These are phyloP conservation scores for Sebastes itinus DNA, from an alignment of 2,797 vertebrate species.

Conservation along the genomic window DNA sequence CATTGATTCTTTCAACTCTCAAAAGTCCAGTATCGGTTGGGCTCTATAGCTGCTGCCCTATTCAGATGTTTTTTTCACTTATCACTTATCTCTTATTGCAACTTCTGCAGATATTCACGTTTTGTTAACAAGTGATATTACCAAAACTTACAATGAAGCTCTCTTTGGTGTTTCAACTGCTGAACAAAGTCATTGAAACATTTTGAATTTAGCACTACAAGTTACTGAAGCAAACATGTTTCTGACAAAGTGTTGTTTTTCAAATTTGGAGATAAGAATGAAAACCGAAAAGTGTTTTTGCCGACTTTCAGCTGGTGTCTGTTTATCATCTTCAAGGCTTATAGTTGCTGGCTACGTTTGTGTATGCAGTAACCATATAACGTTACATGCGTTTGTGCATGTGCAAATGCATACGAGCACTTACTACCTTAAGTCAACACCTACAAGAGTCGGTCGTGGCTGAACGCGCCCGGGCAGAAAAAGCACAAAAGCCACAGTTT, in stretches of 20 bases:
- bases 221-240: neutral
- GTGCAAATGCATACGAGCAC: conserved; percentile 37
- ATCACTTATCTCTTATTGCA: neutral
- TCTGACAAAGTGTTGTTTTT: neutral
- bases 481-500: conserved; percentile 69
- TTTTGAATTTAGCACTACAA: neutral
- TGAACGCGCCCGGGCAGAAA: conserved; percentile 65
- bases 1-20: neutral
- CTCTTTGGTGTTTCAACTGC: neutral
- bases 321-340: conserved; percentile 30
- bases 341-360: conserved; percentile 43
- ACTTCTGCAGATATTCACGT: neutral
- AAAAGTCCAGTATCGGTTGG: neutral
- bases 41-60: neutral
- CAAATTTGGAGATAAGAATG: neutral
- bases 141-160: neutral
- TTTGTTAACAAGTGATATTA: neutral
- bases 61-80: neutral
- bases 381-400: neutral
- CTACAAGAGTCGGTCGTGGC: conserved; percentile 57
- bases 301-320: conserved; percentile 26
- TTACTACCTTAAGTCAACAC: conserved; percentile 76
- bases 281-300: conserved; percentile 13
- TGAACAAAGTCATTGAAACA: neutral
- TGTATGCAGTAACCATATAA: conserved; percentile 6